Evolutionary conservation across 2,113 vertebrate genomes (phyloP).

Genomic region (Apus apus): DNA sequence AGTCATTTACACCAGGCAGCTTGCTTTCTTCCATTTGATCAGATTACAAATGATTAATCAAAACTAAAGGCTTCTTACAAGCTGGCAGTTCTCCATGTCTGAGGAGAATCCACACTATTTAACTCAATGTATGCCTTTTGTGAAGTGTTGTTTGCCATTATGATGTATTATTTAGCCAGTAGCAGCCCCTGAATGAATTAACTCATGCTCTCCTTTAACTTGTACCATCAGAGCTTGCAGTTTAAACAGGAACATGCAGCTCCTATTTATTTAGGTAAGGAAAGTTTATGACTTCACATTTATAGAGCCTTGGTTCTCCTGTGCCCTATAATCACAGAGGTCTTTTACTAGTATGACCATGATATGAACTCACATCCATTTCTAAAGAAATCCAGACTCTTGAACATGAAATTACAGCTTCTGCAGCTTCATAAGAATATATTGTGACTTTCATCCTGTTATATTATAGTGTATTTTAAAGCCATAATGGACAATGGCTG

Average conservation of each 20-base stretch:
- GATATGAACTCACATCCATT: conserved; percentile 11
- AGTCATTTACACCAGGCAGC: background rate
- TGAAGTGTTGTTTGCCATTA: background rate
- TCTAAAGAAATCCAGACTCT: background rate
- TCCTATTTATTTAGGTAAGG: background rate
- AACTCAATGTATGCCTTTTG: background rate
- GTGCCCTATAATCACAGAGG: background rate
- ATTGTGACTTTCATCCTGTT: background rate
- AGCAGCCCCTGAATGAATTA: background rate
- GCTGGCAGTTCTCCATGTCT: background rate
- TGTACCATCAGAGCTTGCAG: background rate
- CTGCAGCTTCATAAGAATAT: background rate
- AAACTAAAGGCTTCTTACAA: background rate
- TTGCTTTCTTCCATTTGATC: conserved; percentile 37
- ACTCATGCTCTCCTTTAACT: background rate
- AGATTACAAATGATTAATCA: conserved; percentile 22
- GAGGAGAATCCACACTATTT: background rate
- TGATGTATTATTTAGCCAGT: background rate
- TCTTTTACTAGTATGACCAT: background rate
- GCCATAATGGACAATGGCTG: background rate
- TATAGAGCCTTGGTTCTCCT: background rate
- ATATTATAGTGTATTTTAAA: background rate
- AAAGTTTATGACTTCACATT: background rate
- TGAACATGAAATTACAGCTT: background rate
- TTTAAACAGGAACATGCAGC: background rate